Evolutionary conservation across 2,797 vertebrate species (phyloP).

Genomic region (Squalus acanthias): DNA sequence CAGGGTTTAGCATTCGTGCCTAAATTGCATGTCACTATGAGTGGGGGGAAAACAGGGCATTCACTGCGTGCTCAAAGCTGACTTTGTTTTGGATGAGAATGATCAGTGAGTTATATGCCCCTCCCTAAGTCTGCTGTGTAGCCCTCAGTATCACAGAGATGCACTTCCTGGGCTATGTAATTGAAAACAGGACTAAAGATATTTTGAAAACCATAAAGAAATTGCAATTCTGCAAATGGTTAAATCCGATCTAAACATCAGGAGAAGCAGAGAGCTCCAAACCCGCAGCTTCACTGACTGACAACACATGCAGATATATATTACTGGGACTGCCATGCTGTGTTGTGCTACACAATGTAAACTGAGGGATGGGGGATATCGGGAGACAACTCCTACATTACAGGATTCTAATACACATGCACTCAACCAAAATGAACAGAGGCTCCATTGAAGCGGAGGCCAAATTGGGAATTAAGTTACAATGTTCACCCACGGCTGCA

Average conservation of each 20-base stretch:
- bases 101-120: too few relatives aligned
- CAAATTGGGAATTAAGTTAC: neutral
- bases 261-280: neutral
- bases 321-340: neutral
- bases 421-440: neutral
- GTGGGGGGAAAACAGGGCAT: neutral
- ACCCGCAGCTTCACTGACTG: neutral
- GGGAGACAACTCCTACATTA: neutral
- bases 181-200: neutral
- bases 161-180: neutral
- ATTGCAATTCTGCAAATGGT: constrained; percentile 6
- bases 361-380: neutral
- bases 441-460: neutral
- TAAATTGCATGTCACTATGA: neutral
- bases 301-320: neutral
- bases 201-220: neutral
- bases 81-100: neutral
- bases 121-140: neutral
- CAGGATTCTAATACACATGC: neutral
- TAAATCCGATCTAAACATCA: neutral
- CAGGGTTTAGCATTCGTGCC: neutral
- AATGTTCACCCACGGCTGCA: neutral
- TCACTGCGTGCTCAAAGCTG: neutral
- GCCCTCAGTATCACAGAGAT: neutral
- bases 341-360: neutral